Conservation (phyloP, 2,888 invertebrate species). For the Sympetrum striolatum region DNA sequence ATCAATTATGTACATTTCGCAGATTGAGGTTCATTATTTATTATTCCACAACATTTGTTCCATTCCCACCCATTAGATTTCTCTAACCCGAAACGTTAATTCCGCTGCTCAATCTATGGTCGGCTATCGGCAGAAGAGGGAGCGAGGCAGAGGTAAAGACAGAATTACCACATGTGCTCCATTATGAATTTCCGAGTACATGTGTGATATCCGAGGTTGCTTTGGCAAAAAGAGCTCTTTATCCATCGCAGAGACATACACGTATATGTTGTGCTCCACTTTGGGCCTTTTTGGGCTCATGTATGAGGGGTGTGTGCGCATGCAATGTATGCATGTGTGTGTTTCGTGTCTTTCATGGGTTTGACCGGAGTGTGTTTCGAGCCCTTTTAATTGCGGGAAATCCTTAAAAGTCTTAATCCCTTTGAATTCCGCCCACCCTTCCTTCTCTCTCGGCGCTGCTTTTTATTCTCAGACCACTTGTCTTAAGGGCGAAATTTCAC, state of each 20-base stretch:
- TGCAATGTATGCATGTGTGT: constrained; percentile 7
- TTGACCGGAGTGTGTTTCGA: constrained; percentile 36
- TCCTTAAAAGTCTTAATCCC: constrained; percentile 31
- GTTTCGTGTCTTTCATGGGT: constrained; percentile 26
- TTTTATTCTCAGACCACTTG: constrained; percentile 12
- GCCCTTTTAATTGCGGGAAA: constrained; percentile 36
- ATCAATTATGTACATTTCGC: no score
- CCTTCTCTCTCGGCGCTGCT: not conserved
- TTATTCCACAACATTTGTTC: no score
- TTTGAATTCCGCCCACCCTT: not conserved
- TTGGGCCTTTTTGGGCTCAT: constrained; percentile 15
- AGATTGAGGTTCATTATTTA: no score
- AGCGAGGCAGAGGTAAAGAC: not conserved
- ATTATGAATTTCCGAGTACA: not conserved
- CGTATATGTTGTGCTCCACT: not conserved
- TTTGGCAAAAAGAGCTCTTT: not conserved
- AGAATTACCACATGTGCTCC: not conserved
- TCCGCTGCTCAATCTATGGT: not conserved
- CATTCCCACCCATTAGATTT: no score
- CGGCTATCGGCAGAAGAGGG: not conserved
- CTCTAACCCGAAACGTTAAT: no score
- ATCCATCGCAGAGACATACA: not conserved
- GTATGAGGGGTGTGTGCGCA: not conserved
- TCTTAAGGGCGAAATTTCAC: constrained; percentile 32
- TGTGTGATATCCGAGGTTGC: not conserved